Conservation (phyloP, 2,888 invertebrate genomes). For the Dryobota labecula region DNA sequence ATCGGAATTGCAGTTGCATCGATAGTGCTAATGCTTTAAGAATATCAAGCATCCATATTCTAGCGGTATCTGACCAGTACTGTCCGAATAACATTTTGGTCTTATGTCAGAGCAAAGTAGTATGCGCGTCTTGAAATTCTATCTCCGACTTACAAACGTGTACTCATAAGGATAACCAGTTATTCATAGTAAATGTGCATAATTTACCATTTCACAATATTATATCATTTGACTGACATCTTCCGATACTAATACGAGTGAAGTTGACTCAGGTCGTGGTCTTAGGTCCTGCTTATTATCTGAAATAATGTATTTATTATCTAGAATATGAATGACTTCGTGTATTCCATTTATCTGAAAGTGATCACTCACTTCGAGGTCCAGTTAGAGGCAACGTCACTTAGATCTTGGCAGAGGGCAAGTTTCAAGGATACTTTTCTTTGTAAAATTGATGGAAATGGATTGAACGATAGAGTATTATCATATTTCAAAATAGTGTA, state of each 20-base stretch:
- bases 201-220: slow-evolving; percentile 50
- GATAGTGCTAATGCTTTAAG: slow-evolving; percentile 24
- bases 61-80: slow-evolving; percentile 9
- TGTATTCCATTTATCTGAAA: slow-evolving; percentile 55
- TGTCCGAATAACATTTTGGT: slow-evolving; percentile 16
- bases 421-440: slow-evolving; percentile 2
- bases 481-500: not conserved
- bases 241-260: slow-evolving; percentile 63
- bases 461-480: not conserved
- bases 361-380: slow-evolving; percentile 48
- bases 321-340: slow-evolving; percentile 52
- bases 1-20: not conserved
- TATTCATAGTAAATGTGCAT: slow-evolving; percentile 34
- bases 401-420: not conserved
- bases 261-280: slow-evolving; percentile 58
- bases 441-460: slow-evolving; percentile 10
- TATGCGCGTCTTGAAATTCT: slow-evolving; percentile 24
- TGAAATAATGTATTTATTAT: slow-evolving; percentile 47
- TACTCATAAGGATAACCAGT: slow-evolving; percentile 37
- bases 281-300: slow-evolving; percentile 54
- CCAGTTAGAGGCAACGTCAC: slow-evolving; percentile 13
- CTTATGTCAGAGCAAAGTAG: not conserved
- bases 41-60: slow-evolving; percentile 28
- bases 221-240: slow-evolving; percentile 64
- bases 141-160: slow-evolving; percentile 28